Percentiles rank a stretch among this genome's conserved stretches.
Evolutionary conservation across 1,140 invertebrate species (phyloP).

Genomic region (Bombus picipes): DNA sequence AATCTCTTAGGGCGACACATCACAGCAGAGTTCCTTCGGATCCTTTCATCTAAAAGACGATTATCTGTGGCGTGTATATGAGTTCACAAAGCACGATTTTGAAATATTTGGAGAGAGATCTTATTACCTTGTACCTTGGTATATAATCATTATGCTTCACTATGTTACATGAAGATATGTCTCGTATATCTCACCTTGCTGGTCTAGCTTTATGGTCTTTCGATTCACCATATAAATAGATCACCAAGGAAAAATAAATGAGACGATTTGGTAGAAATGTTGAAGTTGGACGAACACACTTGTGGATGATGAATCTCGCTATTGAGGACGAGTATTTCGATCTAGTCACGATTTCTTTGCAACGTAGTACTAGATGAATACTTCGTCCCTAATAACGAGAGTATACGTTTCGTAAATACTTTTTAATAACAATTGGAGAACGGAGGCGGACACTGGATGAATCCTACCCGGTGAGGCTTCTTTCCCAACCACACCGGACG

Average conservation of each 20-base stretch:
- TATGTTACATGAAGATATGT: slow-evolving; percentile 62
- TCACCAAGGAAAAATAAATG: slow-evolving; percentile 84
- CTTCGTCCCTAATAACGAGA: slow-evolving; percentile 68
- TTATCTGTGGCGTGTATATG: neutral
- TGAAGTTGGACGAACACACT: neutral
- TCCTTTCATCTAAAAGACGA: slow-evolving; percentile 47
- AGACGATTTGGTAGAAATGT: slow-evolving; percentile 31
- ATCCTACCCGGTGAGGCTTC: slow-evolving; percentile 78
- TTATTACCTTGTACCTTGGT: neutral
- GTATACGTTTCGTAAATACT: neutral
- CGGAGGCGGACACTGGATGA: slow-evolving; percentile 70
- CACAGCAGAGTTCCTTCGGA: slow-evolving; percentile 83
- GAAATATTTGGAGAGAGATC: neutral
- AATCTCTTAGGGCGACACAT: slow-evolving; percentile 73
- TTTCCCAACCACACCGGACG: slow-evolving; percentile 65
- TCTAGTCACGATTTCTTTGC: slow-evolving; percentile 81
- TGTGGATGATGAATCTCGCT: neutral
- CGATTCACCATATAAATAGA: slow-evolving; percentile 84
- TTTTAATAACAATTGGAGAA: slow-evolving; percentile 8
- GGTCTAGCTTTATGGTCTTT: slow-evolving; percentile 86
- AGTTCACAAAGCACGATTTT: neutral
- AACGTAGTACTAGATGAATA: slow-evolving; percentile 78
- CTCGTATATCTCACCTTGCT: slow-evolving; percentile 82
- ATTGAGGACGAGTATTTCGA: slow-evolving; percentile 80
- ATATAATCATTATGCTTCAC: neutral